A percentile compares a stretch with the other conserved stretches of the same genome.
phyloP scores from a whole-genome alignment of 2,113 vertebrate species.

The human (Homo sapiens) region GRCh38 chr7:32732501-32733000 shows the following conservation, averaged over 20 bases:
- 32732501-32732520: slow-evolving; percentile 47
- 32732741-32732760: not conserved
- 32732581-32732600: slow-evolving; percentile 62
- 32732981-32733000: not conserved
- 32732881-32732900: slow-evolving; percentile 10
- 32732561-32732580: slow-evolving; percentile 65
- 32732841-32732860: not conserved
- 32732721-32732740: not conserved
- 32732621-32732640: slow-evolving; percentile 12
- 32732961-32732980: not conserved
- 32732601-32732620: not conserved
- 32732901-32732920: not conserved
- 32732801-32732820: not conserved
- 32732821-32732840: not conserved
- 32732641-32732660: not conserved
- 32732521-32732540: slow-evolving; percentile 61
- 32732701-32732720: not conserved
- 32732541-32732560: slow-evolving; percentile 61
- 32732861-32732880: slow-evolving; percentile 4
- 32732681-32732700: not conserved
- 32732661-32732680: not conserved
- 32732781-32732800: slow-evolving; percentile 19
- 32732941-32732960: not conserved
- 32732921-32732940: not conserved
- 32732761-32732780: not conserved